Evolutionary conservation across 2,797 vertebrate genomes (phyloP).

Genomic region (Threskiornis aethiopicus): DNA sequence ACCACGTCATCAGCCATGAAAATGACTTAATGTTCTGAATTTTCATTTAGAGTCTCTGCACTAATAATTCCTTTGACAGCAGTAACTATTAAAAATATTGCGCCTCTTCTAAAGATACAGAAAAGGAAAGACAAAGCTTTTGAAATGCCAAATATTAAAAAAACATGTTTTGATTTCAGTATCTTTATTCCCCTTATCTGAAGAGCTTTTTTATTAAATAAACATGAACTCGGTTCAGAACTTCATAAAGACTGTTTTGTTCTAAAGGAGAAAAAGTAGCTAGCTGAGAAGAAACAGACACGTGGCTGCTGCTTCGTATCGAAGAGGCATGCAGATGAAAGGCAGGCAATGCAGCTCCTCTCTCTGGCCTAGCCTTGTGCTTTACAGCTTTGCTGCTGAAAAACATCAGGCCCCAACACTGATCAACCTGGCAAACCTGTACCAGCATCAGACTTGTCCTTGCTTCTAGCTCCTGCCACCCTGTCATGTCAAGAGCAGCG

Average conservation of each 20-base stretch:
- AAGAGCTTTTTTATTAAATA: neutral
- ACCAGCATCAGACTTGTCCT: neutral
- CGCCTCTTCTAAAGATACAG: neutral
- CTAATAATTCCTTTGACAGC: neutral
- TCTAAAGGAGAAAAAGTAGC: neutral
- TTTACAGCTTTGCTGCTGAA: neutral
- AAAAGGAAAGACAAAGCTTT: neutral
- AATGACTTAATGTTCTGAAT: neutral
- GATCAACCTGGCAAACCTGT: neutral
- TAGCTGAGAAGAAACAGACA: neutral
- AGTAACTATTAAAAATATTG: neutral
- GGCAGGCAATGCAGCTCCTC: neutral
- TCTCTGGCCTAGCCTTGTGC: neutral
- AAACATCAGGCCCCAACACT: neutral
- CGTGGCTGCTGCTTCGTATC: accelerated
- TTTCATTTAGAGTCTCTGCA: neutral
- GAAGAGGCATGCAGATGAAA: accelerated
- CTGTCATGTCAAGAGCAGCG: neutral
- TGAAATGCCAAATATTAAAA: neutral
- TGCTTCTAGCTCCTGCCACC: neutral
- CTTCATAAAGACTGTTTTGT: neutral
- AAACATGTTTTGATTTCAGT: neutral
- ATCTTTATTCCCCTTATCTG: neutral
- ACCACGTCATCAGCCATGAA: neutral
- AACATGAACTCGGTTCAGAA: neutral